A percentile compares a stretch with the other conserved stretches of the same genome.
Evolutionary conservation across 2,113 vertebrate species (phyloP).

Genomic region (Tenrec ecaudatus): DNA sequence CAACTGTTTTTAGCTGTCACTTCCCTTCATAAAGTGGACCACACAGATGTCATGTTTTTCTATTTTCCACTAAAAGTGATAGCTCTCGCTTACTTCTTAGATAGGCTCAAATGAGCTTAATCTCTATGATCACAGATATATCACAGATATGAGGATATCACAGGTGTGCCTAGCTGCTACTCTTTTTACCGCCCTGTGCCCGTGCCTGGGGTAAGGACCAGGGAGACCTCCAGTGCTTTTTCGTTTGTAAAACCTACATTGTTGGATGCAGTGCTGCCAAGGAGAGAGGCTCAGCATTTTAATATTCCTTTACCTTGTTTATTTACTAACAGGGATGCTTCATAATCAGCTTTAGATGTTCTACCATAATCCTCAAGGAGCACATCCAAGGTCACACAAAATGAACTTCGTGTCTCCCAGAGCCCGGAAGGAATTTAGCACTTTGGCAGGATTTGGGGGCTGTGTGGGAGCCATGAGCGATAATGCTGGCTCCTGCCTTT

Average conservation of each 20-base stretch:
- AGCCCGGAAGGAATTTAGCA: conserved; percentile 54
- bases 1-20: conserved; percentile 12
- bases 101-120: conserved; percentile 64
- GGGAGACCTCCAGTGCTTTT: conserved; percentile 49
- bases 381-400: conserved; percentile 53
- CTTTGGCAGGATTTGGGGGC: conserved; percentile 51
- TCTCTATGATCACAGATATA: too few species aligned
- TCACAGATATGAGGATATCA: too few species aligned
- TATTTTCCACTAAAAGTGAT: conserved; percentile 53
- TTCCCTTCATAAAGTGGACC: conserved; percentile 7
- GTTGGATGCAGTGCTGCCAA: background rate
- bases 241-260: conserved; percentile 46
- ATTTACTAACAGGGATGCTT: conserved; percentile 52
- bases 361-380: background rate
- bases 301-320: conserved; percentile 50
- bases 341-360: background rate
- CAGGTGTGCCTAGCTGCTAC: conserved; percentile 56
- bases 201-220: conserved; percentile 54
- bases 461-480: conserved; percentile 73
- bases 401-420: background rate
- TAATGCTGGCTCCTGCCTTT: conserved; percentile 72
- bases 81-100: conserved; percentile 67
- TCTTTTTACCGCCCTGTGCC: conserved; percentile 58
- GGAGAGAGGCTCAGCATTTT: background rate
- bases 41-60: too few species aligned